Evolutionary conservation across 2,113 vertebrate genomes (phyloP).

Genomic region (Phylloscopus trochiloides): DNA sequence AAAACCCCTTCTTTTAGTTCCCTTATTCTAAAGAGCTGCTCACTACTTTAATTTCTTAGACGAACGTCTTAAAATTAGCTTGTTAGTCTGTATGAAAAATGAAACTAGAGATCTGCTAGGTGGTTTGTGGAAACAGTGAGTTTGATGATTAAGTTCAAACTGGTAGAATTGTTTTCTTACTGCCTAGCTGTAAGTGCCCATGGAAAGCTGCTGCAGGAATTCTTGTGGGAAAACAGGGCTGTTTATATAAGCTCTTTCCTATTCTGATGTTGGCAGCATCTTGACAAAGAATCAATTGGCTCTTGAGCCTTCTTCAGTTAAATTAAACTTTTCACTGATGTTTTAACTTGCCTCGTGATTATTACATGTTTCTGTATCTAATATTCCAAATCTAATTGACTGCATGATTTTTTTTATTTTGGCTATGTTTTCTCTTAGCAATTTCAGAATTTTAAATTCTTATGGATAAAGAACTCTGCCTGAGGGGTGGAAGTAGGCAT

Average conservation of each 20-base stretch:
- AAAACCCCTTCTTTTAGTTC: neutral
- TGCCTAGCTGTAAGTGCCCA: neutral
- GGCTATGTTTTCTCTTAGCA: neutral
- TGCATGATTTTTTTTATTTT: neutral
- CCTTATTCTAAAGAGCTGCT: neutral
- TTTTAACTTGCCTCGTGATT: neutral
- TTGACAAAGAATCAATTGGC: neutral
- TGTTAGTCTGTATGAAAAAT: neutral
- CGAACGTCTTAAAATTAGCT: neutral
- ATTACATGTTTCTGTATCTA: neutral
- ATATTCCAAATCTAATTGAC: neutral
- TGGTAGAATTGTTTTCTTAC: neutral
- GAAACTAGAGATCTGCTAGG: neutral
- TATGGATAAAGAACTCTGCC: accelerated
- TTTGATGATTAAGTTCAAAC: neutral
- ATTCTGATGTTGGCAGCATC: neutral
- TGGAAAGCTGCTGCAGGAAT: neutral
- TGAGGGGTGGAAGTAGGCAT: neutral
- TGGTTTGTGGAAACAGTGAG: neutral
- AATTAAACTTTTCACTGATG: neutral
- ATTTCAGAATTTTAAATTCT: neutral
- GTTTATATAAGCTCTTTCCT: neutral
- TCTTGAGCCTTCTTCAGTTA: neutral
- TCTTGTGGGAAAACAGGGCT: neutral
- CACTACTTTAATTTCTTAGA: neutral